Conservation (phyloP, 37 sponge, comb jelly and placozoan species). For the Oopsacas minuta region DNA sequence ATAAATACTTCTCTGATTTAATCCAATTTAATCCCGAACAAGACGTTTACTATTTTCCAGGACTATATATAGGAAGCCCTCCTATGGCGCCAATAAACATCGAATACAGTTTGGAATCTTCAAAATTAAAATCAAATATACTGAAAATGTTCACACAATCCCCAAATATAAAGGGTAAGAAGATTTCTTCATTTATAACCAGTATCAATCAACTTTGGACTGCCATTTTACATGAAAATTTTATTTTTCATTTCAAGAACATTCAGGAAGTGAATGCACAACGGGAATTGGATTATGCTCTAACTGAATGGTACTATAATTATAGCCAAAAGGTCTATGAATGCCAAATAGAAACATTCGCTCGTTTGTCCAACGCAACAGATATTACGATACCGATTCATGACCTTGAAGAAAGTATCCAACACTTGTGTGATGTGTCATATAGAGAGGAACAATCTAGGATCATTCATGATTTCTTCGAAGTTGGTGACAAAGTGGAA, state of each 20-base stretch:
- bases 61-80: background rate
- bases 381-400: background rate
- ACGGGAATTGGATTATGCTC: background rate
- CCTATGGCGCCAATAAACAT: constrained; percentile 16
- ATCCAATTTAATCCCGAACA: background rate
- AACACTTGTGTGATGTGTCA: background rate
- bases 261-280: background rate
- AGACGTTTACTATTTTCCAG: background rate
- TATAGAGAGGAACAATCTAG: background rate
- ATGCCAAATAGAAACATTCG: background rate
- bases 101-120: background rate
- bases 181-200: background rate
- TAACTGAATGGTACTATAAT: background rate
- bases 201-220: background rate
- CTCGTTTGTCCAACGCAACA: background rate
- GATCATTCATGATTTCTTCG: background rate
- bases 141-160: no score
- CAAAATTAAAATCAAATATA: constrained; percentile 11
- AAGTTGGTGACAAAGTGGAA: background rate
- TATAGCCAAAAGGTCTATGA: background rate
- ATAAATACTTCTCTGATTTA: background rate
- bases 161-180: background rate
- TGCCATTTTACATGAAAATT: constrained; percentile 21
- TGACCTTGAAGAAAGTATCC: background rate
- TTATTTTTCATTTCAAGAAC: constrained; percentile 15